These are phyloP conservation scores for Ophonus ardosiacus DNA, from an alignment of 2,888 invertebrate species.

Conservation along the genomic window DNA sequence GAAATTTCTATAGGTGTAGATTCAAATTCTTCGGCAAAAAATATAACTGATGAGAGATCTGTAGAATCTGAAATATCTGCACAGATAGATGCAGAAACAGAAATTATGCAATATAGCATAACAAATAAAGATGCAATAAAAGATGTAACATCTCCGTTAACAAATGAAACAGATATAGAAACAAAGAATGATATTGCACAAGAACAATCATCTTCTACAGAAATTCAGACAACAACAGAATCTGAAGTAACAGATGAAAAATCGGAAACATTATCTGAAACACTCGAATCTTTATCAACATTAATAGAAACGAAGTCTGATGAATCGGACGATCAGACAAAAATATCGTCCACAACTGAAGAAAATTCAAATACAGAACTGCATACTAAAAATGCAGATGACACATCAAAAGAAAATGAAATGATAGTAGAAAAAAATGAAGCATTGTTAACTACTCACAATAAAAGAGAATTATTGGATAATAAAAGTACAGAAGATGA, in stretches of 20 bases:
- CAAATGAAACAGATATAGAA: neutral
- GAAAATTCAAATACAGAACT: conserved; percentile 12
- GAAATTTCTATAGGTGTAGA: conserved; percentile 1
- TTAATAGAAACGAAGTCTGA: conserved; percentile 45
- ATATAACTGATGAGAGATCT: neutral
- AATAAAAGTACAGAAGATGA: conserved; percentile 16
- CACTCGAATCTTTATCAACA: conserved; percentile 36
- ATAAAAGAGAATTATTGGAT: conserved; percentile 27
- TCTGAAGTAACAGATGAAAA: conserved; percentile 62
- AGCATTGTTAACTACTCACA: neutral
- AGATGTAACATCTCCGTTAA: neutral
- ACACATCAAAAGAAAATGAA: conserved; percentile 4
- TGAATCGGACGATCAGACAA: conserved; percentile 56
- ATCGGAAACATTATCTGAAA: conserved; percentile 57
- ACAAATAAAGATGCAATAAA: conserved; percentile 4
- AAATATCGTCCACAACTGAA: conserved; percentile 40
- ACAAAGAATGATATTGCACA: neutral
- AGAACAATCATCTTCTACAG: neutral
- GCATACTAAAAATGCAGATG: neutral
- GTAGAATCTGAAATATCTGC: neutral
- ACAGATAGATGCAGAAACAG: neutral
- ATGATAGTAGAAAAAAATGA: neutral
- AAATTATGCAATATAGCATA: neutral
- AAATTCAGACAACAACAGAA: conserved; percentile 50
- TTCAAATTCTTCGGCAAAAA: no score